These are phyloP conservation scores for Galemys pyrenaicus DNA, from an alignment of 2,113 vertebrate genomes.

Conservation along the genomic window DNA sequence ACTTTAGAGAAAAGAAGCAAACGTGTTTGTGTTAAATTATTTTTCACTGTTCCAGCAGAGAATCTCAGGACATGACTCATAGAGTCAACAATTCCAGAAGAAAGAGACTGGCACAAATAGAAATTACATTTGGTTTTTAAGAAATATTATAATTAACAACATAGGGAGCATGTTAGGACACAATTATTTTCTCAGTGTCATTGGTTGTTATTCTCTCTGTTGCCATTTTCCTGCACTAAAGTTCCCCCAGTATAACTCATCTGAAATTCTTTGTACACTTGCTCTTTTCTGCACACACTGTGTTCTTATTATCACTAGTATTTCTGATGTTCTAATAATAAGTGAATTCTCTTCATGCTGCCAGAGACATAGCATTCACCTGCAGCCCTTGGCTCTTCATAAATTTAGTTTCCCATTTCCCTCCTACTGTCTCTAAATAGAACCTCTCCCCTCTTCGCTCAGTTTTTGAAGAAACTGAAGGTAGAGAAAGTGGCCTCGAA, in stretches of 20 bases:
- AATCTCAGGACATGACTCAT: slow-evolving; percentile 58
- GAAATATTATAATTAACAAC: slow-evolving; percentile 50
- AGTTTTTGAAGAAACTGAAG: neutral
- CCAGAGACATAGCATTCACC: neutral
- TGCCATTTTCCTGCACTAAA: neutral
- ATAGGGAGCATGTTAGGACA: slow-evolving; percentile 39
- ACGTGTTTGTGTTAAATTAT: slow-evolving; percentile 25
- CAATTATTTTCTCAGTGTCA: neutral
- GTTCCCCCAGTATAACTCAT: neutral
- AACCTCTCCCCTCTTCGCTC: neutral
- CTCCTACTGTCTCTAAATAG: neutral
- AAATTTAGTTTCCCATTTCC: neutral
- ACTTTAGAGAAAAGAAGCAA: slow-evolving; percentile 36
- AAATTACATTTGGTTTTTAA: slow-evolving; percentile 56
- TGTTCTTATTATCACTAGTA: neutral
- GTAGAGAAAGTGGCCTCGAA: neutral
- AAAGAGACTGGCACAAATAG: slow-evolving; percentile 1
- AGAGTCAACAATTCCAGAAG: neutral
- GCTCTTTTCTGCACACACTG: neutral
- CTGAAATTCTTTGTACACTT: neutral
- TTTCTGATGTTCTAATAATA: slow-evolving; percentile 27
- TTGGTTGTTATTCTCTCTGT: neutral
- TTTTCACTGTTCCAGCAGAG: slow-evolving; percentile 22
- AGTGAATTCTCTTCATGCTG: slow-evolving; percentile 11
- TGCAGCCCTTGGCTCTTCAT: neutral